Base-by-base conservation (phyloP, 2,888 invertebrate genomes). In the Drosophila gaucha region DNA sequence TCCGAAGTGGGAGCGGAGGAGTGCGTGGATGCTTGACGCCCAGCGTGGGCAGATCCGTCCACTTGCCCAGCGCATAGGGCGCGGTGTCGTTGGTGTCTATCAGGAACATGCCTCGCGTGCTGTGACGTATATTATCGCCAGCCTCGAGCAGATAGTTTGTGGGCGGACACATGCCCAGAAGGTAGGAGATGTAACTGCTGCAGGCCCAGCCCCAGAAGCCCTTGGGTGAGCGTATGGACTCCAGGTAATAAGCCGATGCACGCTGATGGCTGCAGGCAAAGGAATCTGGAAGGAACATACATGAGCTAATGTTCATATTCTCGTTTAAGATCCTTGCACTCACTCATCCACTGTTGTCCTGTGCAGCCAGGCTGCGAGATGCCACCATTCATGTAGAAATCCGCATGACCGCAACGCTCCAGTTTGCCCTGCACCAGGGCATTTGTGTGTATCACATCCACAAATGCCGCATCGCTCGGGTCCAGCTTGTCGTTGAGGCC, bases 381-480 rank as follows among this genome's bases (percentile, higher is more conserved):
- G 0, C 95, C 95, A 0, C 95, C 95, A 79, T 95, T 95, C 88
- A 95, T 92, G 79, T 95, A 95, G 86, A 95, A 96, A 80, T 96
- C 95, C 0, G 94, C 93, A 84, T 95, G 95, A 0, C 95, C 95
- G 71, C 94, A 93, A 30, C 93, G 91, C 74, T 95, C 94, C 16
- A 94, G 89, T 75, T 94, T 94, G 0, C 95, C 95, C 78, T 95
- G 94, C 1, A 95, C 90, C 70, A 95, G 93, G 0, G 95, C 95
- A 82, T 95, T 95, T 0, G 95, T 95, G 79, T 96, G 95, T 50
- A 95, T 93, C 2, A 95, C 94, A 85, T 95, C 95, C 0, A 96
- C 95, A 82, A 95, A 95, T 3, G 92, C 88, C 0, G 95, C 95
- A 80, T 95, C 95, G 0, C 91, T 90, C 1, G 93, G 89, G 85